Percentiles rank a stretch among this genome's conserved stretches.
Conservation (phyloP, 2,113 vertebrate species). For the Sceloporus tristichus region DNA sequence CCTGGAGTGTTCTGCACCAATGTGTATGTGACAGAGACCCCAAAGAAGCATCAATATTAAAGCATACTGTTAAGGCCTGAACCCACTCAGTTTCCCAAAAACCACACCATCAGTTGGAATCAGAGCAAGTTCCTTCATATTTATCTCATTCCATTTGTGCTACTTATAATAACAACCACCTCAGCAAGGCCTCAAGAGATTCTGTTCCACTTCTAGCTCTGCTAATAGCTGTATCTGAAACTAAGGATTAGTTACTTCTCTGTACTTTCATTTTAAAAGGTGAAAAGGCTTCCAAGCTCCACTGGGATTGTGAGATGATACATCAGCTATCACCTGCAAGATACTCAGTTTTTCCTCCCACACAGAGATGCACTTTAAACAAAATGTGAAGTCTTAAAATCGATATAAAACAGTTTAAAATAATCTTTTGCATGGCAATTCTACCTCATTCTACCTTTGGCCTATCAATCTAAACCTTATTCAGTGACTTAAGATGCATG, state of each 20-base stretch:
- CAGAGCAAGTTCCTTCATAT: neutral
- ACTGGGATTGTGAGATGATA: neutral
- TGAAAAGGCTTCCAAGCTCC: neutral
- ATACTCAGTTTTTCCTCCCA: neutral
- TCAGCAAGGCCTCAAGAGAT: neutral
- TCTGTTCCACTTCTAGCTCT: slow-evolving; percentile 8
- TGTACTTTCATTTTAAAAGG: slow-evolving; percentile 3
- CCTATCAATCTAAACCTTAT: neutral
- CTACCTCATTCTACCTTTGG: too few relatives aligned
- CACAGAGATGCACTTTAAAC: neutral
- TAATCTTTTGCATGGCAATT: neutral
- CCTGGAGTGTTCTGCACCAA: too few relatives aligned
- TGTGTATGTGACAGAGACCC: too few relatives aligned
- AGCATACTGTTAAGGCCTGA: neutral
- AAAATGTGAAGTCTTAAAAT: neutral
- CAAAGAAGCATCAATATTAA: neutral
- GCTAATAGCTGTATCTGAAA: slow-evolving; percentile 10
- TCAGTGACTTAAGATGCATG: too few relatives aligned
- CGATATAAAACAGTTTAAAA: neutral
- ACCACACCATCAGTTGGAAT: neutral
- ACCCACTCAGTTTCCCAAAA: neutral
- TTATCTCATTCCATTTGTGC: neutral
- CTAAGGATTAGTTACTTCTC: neutral
- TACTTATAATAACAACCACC: neutral
- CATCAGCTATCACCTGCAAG: neutral